These are phyloP conservation scores for Pimephales promelas DNA, from an alignment of 2,113 vertebrate genomes.

Conservation along the genomic window DNA sequence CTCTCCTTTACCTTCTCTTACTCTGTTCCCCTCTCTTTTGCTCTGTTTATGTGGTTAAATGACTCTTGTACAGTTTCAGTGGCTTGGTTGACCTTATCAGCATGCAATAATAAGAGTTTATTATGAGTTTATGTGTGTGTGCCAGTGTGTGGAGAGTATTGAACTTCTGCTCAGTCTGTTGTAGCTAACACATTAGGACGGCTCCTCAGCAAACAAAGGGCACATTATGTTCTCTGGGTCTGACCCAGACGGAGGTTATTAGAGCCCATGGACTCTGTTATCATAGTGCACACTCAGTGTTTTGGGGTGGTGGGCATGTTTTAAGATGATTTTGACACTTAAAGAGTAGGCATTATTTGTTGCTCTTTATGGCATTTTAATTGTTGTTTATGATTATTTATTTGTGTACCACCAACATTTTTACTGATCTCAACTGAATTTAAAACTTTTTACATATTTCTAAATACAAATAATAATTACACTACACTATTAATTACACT, in stretches of 20 bases:
- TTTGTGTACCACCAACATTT: no score
- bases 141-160: slow-evolving; percentile 31
- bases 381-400: no score
- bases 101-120: slow-evolving; percentile 36
- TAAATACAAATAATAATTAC: neutral
- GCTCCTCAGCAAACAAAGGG: slow-evolving; percentile 28
- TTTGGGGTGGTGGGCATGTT: neutral
- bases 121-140: slow-evolving; percentile 26
- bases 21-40: neutral
- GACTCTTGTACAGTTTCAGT: slow-evolving; percentile 32
- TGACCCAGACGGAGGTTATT: slow-evolving; percentile 38
- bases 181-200: slow-evolving; percentile 30
- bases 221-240: slow-evolving; percentile 19
- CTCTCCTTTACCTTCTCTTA: neutral
- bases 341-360: neutral
- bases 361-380: neutral
- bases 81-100: slow-evolving; percentile 44
- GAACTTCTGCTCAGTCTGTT: slow-evolving; percentile 39
- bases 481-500: no score
- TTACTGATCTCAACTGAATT: no score
- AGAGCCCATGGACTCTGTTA: slow-evolving; percentile 7
- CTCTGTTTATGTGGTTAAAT: slow-evolving; percentile 42
- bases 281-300: neutral
- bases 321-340: neutral
- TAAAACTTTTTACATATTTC: no score